These are phyloP conservation scores for Macrotus californicus DNA, from an alignment of 2,113 vertebrate species.

Conservation along the genomic window DNA sequence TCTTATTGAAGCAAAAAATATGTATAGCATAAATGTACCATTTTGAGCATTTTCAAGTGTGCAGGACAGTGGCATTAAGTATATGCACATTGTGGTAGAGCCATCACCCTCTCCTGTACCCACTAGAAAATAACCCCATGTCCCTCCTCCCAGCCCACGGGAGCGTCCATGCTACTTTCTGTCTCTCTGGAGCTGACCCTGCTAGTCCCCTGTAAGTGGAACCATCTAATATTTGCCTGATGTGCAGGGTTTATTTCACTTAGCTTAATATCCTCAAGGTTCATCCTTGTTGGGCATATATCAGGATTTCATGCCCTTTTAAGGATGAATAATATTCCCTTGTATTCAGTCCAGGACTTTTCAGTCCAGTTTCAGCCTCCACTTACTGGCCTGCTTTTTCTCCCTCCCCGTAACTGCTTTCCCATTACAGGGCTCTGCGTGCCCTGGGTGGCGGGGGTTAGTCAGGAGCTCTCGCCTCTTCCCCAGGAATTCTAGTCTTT, in stretches of 20 bases:
- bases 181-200: not conserved
- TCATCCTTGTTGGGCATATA: not conserved
- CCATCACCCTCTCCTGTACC: not conserved
- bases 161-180: not conserved
- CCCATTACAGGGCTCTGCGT: not conserved
- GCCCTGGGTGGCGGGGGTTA: not conserved
- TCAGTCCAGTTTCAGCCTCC: not conserved
- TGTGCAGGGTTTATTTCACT: not conserved
- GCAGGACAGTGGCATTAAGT: not conserved
- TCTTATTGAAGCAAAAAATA: not conserved
- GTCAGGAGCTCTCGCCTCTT: not conserved
- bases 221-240: not conserved
- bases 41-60: not conserved
- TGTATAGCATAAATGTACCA: not conserved
- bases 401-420: not conserved
- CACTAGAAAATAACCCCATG: not conserved
- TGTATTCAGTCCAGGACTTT: not conserved
- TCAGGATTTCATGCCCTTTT: not conserved
- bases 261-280: not conserved
- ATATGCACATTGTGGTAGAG: accelerated
- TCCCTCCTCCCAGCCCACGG: no score
- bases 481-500: not conserved
- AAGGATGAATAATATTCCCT: not conserved
- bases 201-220: not conserved
- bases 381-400: not conserved